Conservation (phyloP, 1,140 invertebrate species). For the Thaumatotibia leucotreta region DNA sequence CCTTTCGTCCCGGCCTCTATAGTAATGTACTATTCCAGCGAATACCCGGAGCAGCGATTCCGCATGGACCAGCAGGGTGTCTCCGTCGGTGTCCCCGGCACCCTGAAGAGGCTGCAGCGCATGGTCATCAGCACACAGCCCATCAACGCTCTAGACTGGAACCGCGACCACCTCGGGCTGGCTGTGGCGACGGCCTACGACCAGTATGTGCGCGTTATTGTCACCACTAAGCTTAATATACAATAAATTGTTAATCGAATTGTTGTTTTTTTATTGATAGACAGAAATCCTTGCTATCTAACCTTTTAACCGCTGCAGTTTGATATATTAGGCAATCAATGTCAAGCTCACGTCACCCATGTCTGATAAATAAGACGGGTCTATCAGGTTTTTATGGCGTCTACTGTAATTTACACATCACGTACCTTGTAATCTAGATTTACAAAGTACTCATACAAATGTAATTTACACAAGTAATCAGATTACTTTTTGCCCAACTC, state of each 20-base stretch:
- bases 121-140: slow-evolving; percentile 91
- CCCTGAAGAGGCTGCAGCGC: slow-evolving; percentile 86
- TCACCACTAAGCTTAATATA: slow-evolving; percentile 93
- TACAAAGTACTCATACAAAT: no score
- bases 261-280: neutral
- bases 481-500: no score
- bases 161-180: slow-evolving; percentile 91
- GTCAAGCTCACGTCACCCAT: no score
- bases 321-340: no score
- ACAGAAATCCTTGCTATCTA: neutral
- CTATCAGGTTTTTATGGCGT: no score
- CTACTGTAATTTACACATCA: no score
- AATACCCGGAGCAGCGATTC: slow-evolving; percentile 88
- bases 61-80: slow-evolving; percentile 83
- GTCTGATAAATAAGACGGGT: no score
- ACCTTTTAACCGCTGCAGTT: neutral
- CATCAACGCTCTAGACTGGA: slow-evolving; percentile 94
- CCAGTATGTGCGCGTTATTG: slow-evolving; percentile 91
- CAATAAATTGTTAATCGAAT: slow-evolving; percentile 41
- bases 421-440: no score
- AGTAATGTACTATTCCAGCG: no score
- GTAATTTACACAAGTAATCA: no score
- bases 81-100: slow-evolving; percentile 86
- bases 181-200: slow-evolving; percentile 94
- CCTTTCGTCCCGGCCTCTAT: no score